Evolutionary conservation across 2,888 invertebrate genomes (phyloP).

Genomic region (Agriopis leucophaearia): DNA sequence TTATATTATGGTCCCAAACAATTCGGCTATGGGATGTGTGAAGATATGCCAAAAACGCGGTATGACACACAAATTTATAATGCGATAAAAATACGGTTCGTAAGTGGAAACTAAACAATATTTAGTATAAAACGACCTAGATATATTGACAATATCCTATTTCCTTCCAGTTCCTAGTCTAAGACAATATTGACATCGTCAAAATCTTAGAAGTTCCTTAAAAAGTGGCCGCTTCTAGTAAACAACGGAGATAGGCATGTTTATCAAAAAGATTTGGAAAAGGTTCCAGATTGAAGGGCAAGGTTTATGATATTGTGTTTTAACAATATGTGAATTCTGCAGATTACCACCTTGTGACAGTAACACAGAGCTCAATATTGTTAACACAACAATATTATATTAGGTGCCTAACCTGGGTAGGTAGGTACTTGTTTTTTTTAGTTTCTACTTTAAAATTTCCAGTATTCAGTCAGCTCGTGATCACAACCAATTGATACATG

Average conservation of each 20-base stretch:
- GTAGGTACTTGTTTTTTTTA: too few species aligned
- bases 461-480: too few species aligned
- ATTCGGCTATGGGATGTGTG: too few species aligned
- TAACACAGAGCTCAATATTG: too few species aligned
- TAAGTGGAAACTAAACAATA: background rate
- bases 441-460: too few species aligned
- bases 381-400: too few species aligned
- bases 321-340: too few species aligned
- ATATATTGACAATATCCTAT: background rate
- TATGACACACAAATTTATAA: background rate
- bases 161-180: background rate
- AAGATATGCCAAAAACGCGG: background rate
- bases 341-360: too few species aligned
- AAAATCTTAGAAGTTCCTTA: background rate
- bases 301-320: background rate
- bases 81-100: too few species aligned
- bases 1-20: too few species aligned
- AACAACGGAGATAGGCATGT: conserved; percentile 1
- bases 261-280: background rate
- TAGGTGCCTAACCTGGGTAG: too few species aligned
- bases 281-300: background rate
- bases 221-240: background rate
- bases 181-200: background rate
- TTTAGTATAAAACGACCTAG: background rate
- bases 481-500: too few species aligned